Base-by-base conservation (phyloP, 2,888 invertebrate genomes). In the Agapostemon virescens region DNA sequence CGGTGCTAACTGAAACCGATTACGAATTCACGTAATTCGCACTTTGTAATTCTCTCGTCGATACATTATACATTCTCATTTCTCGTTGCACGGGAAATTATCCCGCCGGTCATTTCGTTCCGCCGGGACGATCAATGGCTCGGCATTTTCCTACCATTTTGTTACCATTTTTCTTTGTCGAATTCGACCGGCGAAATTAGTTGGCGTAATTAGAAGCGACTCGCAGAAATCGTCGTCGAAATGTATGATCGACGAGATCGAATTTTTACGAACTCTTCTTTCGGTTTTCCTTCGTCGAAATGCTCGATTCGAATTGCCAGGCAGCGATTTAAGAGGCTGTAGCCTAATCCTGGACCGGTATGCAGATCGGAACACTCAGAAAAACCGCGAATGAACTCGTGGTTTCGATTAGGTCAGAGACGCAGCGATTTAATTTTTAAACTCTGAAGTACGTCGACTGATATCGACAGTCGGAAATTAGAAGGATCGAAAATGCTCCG, bases 1-100 rank as follows among this genome's bases (percentile, higher is more conserved):
- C 64, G 40, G 38, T 30, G 30, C 52, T 58, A 36, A 70, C 36
- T 45, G 55, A 42, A 38, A 42, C 55, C 64, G 42, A 69, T 69
- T 69, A 15, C 55, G n/a, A 38, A 55, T n/a, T 55, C 26, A 9
- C 55, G 42, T 74, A 40, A 67, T 61, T 79, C 45, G 55, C 70
- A 20, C 55, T 49, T 67, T 45, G 67, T 40, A 58, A 73, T 68
- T 63, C 33, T 15, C 63, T 7, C 17, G 7, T 15, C 33, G n/a
- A 38, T 66, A 17, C 38, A 17, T 69, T 75, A 45, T 40, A 33
- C 17, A 23, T 45, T 74, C 20, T n/a, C 52, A 49, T 61, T 68
- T 17, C 42, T 17, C 42, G 6, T 71, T 40, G 40, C 38, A 0
- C 61, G 36, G 26, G 70, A 33, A 52, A 77, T 68, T 77, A 63